Conservation (phyloP, 2,113 vertebrate genomes). For the Protomyctophum bolini region DNA sequence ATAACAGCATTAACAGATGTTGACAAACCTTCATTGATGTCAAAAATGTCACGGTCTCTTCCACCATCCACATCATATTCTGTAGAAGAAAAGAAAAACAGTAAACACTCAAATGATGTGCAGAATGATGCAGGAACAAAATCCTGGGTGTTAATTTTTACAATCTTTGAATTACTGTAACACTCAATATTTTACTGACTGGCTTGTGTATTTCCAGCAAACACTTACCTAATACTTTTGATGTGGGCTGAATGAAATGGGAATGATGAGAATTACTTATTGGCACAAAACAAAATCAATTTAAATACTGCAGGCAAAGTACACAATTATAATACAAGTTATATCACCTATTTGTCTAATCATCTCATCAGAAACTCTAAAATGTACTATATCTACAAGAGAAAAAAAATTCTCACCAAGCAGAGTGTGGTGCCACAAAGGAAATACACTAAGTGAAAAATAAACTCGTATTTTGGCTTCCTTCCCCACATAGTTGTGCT, state of each 20-base stretch:
- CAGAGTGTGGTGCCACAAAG: constrained; percentile 39
- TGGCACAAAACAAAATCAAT: not conserved
- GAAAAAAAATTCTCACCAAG: constrained; percentile 62
- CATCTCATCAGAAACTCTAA: not conserved
- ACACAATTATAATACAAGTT: not conserved
- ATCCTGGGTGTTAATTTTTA: not conserved
- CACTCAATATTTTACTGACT: not conserved
- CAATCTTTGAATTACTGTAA: no score
- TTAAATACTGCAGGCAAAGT: not conserved
- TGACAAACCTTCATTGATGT: constrained; percentile 89
- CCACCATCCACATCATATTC: constrained; percentile 86
- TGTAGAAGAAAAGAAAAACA: constrained; percentile 60
- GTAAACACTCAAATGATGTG: no score
- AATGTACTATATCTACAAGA: not conserved
- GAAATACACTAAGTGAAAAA: constrained; percentile 39
- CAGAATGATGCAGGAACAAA: no score
- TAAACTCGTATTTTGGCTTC: not conserved
- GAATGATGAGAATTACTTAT: constrained; percentile 7
- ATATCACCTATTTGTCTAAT: not conserved
- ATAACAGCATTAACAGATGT: not conserved
- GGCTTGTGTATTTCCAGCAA: not conserved
- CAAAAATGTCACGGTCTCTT: constrained; percentile 86
- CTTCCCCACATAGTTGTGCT: constrained; percentile 31
- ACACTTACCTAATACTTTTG: constrained; percentile 53
- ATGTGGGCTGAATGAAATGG: constrained; percentile 42